Percentiles rank a stretch among this genome's conserved stretches.
Evolutionary conservation across 2,888 invertebrate genomes (phyloP).

Genomic region (Kuschelorhynchus macadamiae): DNA sequence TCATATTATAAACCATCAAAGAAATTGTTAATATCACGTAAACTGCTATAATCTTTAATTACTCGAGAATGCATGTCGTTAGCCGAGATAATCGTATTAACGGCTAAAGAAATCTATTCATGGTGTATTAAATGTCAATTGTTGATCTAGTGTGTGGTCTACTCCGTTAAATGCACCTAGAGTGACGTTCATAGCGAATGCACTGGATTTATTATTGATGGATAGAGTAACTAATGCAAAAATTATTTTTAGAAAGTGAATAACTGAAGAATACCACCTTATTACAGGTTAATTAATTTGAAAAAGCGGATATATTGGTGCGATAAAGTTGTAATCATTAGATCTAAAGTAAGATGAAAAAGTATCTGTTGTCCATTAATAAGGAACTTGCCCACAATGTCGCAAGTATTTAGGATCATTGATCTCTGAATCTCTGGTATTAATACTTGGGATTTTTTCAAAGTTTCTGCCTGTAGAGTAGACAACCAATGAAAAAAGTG

Average conservation of each 20-base stretch:
- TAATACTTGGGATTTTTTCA: too few relatives aligned
- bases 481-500: too few relatives aligned
- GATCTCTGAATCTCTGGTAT: too few relatives aligned
- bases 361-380: too few relatives aligned
- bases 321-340: too few relatives aligned
- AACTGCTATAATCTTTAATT: slow-evolving; percentile 12
- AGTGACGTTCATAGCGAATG: not conserved
- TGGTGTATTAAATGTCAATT: slow-evolving; percentile 27
- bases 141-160: slow-evolving; percentile 30
- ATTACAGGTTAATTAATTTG: too few relatives aligned
- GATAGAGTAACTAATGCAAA: not conserved
- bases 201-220: not conserved
- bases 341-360: too few relatives aligned
- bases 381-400: too few relatives aligned
- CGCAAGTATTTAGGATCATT: too few relatives aligned
- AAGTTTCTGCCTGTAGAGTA: too few relatives aligned
- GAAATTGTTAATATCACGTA: slow-evolving; percentile 6
- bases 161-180: not conserved
- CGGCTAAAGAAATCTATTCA: slow-evolving; percentile 15
- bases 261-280: too few relatives aligned
- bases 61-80: slow-evolving; percentile 8
- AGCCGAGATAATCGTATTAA: slow-evolving; percentile 24
- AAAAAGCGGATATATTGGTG: too few relatives aligned
- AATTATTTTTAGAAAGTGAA: not conserved
- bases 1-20: not conserved